These are phyloP conservation scores for Julus scandinavius DNA, from an alignment of 2,888 invertebrate genomes.

Conservation along the genomic window DNA sequence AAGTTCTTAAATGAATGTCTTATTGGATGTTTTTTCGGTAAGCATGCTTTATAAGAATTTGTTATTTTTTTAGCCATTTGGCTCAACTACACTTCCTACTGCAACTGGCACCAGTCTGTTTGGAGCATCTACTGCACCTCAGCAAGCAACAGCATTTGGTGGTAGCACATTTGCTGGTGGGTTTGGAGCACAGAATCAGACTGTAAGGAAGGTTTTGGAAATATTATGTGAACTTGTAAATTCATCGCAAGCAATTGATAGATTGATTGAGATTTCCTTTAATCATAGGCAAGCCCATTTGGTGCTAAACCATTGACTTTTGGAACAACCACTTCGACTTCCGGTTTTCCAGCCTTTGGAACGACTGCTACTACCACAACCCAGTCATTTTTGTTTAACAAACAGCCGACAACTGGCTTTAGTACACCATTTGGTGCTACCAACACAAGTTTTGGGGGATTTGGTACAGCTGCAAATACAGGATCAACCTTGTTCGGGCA, in stretches of 20 bases:
- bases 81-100: conserved; percentile 54
- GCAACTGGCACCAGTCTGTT: conserved; percentile 58
- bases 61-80: conserved; percentile 39
- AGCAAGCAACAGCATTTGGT: conserved; percentile 57
- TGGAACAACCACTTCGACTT: conserved; percentile 62
- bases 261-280: not conserved
- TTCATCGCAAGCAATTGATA: not conserved
- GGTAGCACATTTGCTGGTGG: conserved; percentile 59
- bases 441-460: conserved; percentile 63
- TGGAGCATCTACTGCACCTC: conserved; percentile 61
- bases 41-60: not conserved
- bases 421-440: conserved; percentile 68
- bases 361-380: conserved; percentile 59
- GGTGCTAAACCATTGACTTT: conserved; percentile 63
- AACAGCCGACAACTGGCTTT: conserved; percentile 60
- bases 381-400: conserved; percentile 54
- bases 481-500: conserved; percentile 59
- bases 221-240: not conserved
- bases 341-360: conserved; percentile 57
- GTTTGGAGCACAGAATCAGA: conserved; percentile 65
- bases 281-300: conserved; percentile 59
- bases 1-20: too few species aligned
- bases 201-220: not conserved
- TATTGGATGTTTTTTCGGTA: not conserved
- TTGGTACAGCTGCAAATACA: conserved; percentile 58